phyloP scores from a whole-genome alignment of 2,888 invertebrate species.

The Deladenus siricidicola region DNA sequence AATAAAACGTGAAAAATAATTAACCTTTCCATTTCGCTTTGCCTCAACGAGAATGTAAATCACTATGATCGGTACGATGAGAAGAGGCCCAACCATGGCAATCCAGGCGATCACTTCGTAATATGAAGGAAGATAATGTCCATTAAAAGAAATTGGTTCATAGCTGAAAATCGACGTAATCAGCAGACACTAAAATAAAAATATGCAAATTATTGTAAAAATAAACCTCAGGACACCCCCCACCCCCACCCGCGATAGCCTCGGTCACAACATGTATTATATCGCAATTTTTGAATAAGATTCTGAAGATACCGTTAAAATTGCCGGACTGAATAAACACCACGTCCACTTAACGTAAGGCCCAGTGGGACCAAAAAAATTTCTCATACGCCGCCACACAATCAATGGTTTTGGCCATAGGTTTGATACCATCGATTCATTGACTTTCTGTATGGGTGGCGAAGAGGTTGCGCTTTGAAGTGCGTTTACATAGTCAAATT shows the following conservation, averaged over 20 bases:
- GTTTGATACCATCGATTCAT: background rate
- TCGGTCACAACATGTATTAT: too few species aligned
- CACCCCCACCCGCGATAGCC: too few species aligned
- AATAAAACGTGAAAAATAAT: slow-evolving; percentile 18
- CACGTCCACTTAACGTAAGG: slow-evolving; percentile 47
- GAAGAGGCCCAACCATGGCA: slow-evolving; percentile 41
- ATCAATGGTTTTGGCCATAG: background rate
- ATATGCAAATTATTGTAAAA: background rate
- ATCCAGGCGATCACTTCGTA: slow-evolving; percentile 49
- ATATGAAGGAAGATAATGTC: slow-evolving; percentile 24
- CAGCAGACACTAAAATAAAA: slow-evolving; percentile 24
- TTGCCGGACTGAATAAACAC: slow-evolving; percentile 39
- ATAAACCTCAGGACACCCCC: background rate
- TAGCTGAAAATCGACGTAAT: slow-evolving; percentile 32
- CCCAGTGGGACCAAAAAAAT: slow-evolving; percentile 44
- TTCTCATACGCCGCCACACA: slow-evolving; percentile 10
- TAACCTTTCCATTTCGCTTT: slow-evolving; percentile 25
- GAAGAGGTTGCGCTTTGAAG: background rate
- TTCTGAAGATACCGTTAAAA: slow-evolving; percentile 37
- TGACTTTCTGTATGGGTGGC: background rate
- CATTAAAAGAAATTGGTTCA: slow-evolving; percentile 33
- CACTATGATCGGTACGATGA: slow-evolving; percentile 41
- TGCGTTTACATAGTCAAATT: background rate
- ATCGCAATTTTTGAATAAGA: background rate
- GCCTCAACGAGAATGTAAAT: slow-evolving; percentile 36